phyloP scores from a whole-genome alignment of 23 tunicate genomes.

The Ciona savignyi region DNA sequence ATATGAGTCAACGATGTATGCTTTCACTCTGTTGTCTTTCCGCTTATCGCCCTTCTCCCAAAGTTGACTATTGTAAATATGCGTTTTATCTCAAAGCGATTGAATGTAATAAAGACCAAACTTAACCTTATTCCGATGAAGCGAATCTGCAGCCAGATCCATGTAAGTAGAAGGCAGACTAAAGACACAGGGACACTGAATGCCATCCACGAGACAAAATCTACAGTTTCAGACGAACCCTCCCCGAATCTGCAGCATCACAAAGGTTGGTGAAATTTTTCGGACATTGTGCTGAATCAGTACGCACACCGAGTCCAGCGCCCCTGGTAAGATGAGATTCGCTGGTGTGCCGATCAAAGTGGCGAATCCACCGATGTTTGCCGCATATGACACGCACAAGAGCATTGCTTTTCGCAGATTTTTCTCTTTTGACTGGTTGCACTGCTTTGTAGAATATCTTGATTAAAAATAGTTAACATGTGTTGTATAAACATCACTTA shows the following conservation, averaged over 20 bases:
- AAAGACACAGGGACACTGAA: slow-evolving; percentile 60
- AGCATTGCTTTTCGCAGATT: slow-evolving; percentile 63
- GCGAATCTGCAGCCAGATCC: slow-evolving; percentile 69
- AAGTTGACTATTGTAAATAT: slow-evolving; percentile 8
- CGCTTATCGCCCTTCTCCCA: slow-evolving; percentile 18
- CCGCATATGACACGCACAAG: slow-evolving; percentile 55
- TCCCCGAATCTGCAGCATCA: slow-evolving; percentile 52
- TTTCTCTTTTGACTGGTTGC: too few species aligned
- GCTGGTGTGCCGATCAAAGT: slow-evolving; percentile 78
- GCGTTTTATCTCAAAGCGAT: neutral
- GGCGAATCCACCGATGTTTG: slow-evolving; percentile 68
- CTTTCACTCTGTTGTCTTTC: slow-evolving; percentile 8
- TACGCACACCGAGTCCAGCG: slow-evolving; percentile 33
- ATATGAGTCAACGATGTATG: slow-evolving; percentile 8
- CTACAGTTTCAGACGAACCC: slow-evolving; percentile 42
- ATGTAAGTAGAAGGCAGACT: slow-evolving; percentile 29
- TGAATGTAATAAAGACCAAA: neutral
- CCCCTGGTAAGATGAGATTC: slow-evolving; percentile 40
- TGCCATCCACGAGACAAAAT: slow-evolving; percentile 60
- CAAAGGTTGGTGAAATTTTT: too few species aligned
- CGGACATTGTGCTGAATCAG: too few species aligned
- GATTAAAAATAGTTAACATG: too few species aligned
- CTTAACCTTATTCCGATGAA: slow-evolving; percentile 41
- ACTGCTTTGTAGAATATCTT: too few species aligned
- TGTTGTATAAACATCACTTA: too few species aligned